Evolutionary conservation across 2,888 invertebrate genomes (phyloP).

Genomic region (Epistrophe grossulariae): DNA sequence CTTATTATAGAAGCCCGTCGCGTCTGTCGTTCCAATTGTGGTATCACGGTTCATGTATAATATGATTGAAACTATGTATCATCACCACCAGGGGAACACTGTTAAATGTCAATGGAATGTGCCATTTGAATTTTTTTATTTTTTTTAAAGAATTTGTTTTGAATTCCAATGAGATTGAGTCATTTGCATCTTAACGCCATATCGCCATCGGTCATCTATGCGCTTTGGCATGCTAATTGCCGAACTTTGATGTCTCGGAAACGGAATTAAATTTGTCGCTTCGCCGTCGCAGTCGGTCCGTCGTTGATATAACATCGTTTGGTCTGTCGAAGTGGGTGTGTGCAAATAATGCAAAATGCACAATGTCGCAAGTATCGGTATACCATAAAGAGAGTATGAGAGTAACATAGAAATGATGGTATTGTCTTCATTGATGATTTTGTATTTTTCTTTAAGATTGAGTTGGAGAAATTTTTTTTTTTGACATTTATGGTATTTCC

Average conservation of each 20-base stretch:
- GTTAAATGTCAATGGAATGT: slow-evolving; percentile 58
- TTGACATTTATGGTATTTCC: slow-evolving; percentile 38
- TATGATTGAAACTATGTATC: slow-evolving; percentile 1
- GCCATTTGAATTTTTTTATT: slow-evolving; percentile 1
- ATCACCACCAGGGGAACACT: slow-evolving; percentile 15
- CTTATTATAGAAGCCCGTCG: slow-evolving; percentile 19
- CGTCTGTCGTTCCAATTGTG: slow-evolving; percentile 11
- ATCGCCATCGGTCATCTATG: slow-evolving; percentile 14
- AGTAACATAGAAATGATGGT: slow-evolving; percentile 45
- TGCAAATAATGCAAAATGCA: slow-evolving; percentile 21
- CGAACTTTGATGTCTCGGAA: slow-evolving; percentile 18
- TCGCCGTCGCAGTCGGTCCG: no score
- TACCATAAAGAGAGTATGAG: neutral
- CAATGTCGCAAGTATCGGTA: slow-evolving; percentile 30
- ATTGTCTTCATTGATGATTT: slow-evolving; percentile 56
- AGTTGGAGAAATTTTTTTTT: slow-evolving; percentile 61
- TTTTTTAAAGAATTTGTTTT: slow-evolving; percentile 47
- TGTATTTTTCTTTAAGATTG: slow-evolving; percentile 7
- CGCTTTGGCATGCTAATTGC: slow-evolving; percentile 36
- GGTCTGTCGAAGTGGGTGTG: slow-evolving; percentile 16
- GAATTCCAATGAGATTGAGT: slow-evolving; percentile 66
- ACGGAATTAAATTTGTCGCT: neutral
- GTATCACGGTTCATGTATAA: neutral
- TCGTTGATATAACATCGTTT: slow-evolving; percentile 30
- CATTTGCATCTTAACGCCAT: slow-evolving; percentile 62